These are phyloP conservation scores for Pediacus dermestoides DNA, from an alignment of 2,888 invertebrate species.

Conservation along the genomic window DNA sequence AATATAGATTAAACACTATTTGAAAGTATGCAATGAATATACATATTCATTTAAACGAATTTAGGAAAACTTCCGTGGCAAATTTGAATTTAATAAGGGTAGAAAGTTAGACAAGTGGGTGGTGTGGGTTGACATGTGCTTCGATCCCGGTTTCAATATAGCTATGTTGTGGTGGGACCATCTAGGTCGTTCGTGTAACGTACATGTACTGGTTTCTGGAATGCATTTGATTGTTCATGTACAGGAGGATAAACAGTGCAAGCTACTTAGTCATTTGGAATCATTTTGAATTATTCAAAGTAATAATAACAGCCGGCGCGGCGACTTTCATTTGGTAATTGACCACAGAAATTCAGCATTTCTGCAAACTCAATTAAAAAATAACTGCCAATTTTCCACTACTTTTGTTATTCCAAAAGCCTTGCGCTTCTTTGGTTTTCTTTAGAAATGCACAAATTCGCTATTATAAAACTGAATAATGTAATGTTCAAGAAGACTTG, in stretches of 20 bases:
- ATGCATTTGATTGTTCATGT: conserved; percentile 1
- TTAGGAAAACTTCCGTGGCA: background rate
- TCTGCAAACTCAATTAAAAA: too few species aligned
- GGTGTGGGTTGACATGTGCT: conserved; percentile 17
- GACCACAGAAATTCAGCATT: too few species aligned
- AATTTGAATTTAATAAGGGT: conserved; percentile 9
- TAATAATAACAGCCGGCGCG: too few species aligned
- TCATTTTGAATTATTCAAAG: too few species aligned
- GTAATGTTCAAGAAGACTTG: too few species aligned
- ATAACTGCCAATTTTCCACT: too few species aligned
- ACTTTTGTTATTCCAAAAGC: too few species aligned
- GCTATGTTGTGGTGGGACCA: conserved; percentile 18
- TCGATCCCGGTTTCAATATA: conserved; percentile 19
- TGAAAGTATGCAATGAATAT: conserved; percentile 3
- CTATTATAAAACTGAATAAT: too few species aligned
- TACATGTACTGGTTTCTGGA: conserved; percentile 15
- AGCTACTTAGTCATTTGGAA: conserved; percentile 2
- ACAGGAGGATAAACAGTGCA: background rate
- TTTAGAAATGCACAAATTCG: too few species aligned
- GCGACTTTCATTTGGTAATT: too few species aligned
- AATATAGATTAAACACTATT: too few species aligned
- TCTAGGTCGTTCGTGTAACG: conserved; percentile 19
- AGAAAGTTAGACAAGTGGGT: conserved; percentile 5
- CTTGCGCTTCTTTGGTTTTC: too few species aligned
- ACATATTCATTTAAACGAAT: conserved; percentile 5